Conservation (phyloP, 2,113 vertebrate genomes). For the Nycticryphes semicollaris region DNA sequence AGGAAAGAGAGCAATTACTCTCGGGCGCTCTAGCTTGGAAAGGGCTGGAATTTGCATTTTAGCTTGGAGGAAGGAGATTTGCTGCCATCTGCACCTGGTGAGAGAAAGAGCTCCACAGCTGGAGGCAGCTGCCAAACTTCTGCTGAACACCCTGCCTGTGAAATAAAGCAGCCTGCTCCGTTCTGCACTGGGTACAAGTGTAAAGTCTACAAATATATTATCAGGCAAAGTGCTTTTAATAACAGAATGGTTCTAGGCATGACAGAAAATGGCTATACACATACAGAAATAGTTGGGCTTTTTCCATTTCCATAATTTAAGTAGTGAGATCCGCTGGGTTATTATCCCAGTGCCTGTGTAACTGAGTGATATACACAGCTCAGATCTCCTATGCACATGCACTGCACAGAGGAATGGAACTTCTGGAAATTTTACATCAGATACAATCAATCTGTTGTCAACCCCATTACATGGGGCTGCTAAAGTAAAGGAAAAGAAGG, state of each 20-base stretch:
- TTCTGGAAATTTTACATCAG: not conserved
- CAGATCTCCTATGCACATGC: not conserved
- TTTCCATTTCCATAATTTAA: not conserved
- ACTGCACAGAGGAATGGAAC: not conserved
- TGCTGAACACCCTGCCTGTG: not conserved
- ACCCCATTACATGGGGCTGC: too few relatives aligned
- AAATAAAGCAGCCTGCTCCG: not conserved
- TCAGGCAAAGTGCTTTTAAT: not conserved
- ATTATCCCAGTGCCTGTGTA: not conserved
- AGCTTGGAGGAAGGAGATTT: constrained; percentile 21
- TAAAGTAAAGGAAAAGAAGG: not conserved
- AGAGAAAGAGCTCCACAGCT: constrained; percentile 52
- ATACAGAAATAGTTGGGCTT: not conserved
- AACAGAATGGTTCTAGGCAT: not conserved
- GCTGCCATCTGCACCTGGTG: constrained; percentile 61
- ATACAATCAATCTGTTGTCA: not conserved
- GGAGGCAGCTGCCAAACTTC: constrained; percentile 24
- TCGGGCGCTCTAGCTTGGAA: not conserved
- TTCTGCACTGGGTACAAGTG: not conserved
- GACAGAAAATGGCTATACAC: not conserved
- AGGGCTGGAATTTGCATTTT: constrained; percentile 25
- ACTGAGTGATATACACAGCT: not conserved
- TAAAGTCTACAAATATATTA: not conserved
- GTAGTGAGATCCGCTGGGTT: not conserved
- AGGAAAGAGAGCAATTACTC: not conserved